A percentile compares a stretch with the other conserved stretches of the same genome.
phyloP scores from a whole-genome alignment of 2,888 invertebrate genomes.

The Clitarchus hookeri region DNA sequence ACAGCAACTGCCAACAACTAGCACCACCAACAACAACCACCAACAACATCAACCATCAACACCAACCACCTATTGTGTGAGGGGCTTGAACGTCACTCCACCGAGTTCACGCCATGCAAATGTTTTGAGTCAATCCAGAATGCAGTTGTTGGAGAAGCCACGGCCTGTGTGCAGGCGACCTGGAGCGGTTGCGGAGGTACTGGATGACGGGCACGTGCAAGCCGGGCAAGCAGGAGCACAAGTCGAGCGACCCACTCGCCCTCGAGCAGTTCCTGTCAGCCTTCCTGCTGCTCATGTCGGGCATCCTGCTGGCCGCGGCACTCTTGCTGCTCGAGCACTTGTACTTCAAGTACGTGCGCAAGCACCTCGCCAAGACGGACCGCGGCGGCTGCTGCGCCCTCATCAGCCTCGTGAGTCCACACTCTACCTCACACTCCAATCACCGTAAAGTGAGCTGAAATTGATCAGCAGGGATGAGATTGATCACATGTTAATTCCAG shows the following conservation, averaged over 20 bases:
- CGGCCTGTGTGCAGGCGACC: slow-evolving; percentile 67
- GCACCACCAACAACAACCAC: too few relatives aligned
- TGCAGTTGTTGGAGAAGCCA: background rate
- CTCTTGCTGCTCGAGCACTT: slow-evolving; percentile 89
- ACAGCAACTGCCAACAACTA: too few relatives aligned
- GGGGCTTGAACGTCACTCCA: too few relatives aligned
- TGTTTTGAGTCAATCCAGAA: too few relatives aligned
- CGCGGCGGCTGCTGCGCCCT: slow-evolving; percentile 92
- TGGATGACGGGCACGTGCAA: slow-evolving; percentile 98
- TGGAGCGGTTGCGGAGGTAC: slow-evolving; percentile 91
- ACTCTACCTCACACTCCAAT: background rate
- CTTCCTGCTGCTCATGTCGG: slow-evolving; percentile 92
- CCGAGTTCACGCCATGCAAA: too few relatives aligned
- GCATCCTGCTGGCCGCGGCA: slow-evolving; percentile 87
- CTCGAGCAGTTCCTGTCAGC: slow-evolving; percentile 97
- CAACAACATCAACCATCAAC: too few relatives aligned
- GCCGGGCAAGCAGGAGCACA: slow-evolving; percentile 88
- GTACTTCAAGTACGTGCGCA: slow-evolving; percentile 92
- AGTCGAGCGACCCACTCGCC: slow-evolving; percentile 87
- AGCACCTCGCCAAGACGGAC: slow-evolving; percentile 85
- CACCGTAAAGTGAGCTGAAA: background rate
- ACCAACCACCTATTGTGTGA: too few relatives aligned
- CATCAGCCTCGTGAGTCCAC: slow-evolving; percentile 83
- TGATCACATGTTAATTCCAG: too few relatives aligned
- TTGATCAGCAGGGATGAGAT: background rate